A percentile compares a stretch with the other conserved stretches of the same genome.
phyloP scores from a whole-genome alignment of 2,888 invertebrate species.

The Drosophila macrospina region DNA sequence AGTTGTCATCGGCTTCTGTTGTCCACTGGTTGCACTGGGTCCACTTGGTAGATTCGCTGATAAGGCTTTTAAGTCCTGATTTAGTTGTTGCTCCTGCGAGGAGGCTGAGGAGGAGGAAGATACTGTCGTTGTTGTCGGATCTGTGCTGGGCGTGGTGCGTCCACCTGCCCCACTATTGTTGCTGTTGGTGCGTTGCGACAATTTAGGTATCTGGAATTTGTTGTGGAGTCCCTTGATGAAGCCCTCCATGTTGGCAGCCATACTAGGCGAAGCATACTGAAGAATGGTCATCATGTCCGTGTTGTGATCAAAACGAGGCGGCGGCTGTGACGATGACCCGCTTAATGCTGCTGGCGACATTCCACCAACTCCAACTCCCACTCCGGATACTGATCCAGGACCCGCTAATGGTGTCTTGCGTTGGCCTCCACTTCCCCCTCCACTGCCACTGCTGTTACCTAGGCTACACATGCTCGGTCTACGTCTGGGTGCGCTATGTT shows the following conservation, averaged over 20 bases:
- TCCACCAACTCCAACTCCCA: constrained; percentile 47
- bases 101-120: constrained; percentile 19
- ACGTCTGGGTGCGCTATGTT: constrained; percentile 57
- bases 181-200: constrained; percentile 86
- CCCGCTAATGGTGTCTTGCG: constrained; percentile 45
- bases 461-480: constrained; percentile 67
- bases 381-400: constrained; percentile 21
- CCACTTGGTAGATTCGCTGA: background rate
- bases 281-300: constrained; percentile 86
- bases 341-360: constrained; percentile 60
- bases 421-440: constrained; percentile 28
- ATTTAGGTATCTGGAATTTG: constrained; percentile 95
- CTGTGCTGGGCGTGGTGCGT: constrained; percentile 34
- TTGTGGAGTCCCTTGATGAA: constrained; percentile 92
- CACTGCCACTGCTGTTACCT: constrained; percentile 36
- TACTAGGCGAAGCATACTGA: constrained; percentile 86
- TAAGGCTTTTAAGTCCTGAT: constrained; percentile 16
- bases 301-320: constrained; percentile 81
- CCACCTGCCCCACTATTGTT: constrained; percentile 34
- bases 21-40: constrained; percentile 25
- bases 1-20: constrained; percentile 15
- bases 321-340: constrained; percentile 78
- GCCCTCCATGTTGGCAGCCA: constrained; percentile 89
- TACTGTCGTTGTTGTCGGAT: constrained; percentile 24
- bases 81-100: constrained; percentile 29